phyloP scores from a whole-genome alignment of 2,797 vertebrate genomes.

The Danio aesculapii region DNA sequence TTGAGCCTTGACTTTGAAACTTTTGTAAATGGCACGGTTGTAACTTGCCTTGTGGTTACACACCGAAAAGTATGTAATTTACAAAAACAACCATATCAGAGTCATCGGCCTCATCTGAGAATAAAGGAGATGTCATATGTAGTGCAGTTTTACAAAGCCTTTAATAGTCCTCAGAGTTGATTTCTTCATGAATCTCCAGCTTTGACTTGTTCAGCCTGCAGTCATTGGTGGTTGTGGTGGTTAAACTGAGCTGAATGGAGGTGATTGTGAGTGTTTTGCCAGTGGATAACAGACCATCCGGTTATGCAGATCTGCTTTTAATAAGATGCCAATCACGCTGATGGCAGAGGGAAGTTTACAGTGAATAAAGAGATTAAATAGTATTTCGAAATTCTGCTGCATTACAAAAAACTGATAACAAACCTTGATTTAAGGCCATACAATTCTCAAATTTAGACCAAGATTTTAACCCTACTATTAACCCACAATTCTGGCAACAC shows the following conservation, averaged over 20 bases:
- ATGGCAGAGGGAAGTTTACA: neutral
- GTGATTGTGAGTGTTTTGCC: constrained; percentile 43
- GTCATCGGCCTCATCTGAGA: neutral
- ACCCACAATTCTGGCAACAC: too few species aligned
- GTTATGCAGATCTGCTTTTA: constrained; percentile 7
- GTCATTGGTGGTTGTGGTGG: neutral
- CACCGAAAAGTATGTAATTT: neutral
- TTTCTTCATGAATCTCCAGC: constrained; percentile 27
- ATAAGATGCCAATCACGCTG: constrained; percentile 23
- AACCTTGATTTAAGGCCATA: too few species aligned
- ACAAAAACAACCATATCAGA: constrained; percentile 8
- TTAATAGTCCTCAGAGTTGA: constrained; percentile 6
- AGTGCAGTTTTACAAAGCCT: neutral
- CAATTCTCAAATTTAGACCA: too few species aligned
- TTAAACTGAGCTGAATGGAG: constrained; percentile 9
- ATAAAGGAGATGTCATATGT: neutral
- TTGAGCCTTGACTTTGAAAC: neutral
- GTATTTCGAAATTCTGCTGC: neutral
- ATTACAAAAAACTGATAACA: neutral
- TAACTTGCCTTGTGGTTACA: constrained; percentile 30
- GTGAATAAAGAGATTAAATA: neutral
- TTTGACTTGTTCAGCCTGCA: constrained; percentile 33
- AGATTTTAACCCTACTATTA: too few species aligned
- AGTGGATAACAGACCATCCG: constrained; percentile 59
- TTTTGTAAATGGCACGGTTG: neutral